Conservation (phyloP, 1,140 invertebrate genomes). For the Tetramorium simillimum region DNA sequence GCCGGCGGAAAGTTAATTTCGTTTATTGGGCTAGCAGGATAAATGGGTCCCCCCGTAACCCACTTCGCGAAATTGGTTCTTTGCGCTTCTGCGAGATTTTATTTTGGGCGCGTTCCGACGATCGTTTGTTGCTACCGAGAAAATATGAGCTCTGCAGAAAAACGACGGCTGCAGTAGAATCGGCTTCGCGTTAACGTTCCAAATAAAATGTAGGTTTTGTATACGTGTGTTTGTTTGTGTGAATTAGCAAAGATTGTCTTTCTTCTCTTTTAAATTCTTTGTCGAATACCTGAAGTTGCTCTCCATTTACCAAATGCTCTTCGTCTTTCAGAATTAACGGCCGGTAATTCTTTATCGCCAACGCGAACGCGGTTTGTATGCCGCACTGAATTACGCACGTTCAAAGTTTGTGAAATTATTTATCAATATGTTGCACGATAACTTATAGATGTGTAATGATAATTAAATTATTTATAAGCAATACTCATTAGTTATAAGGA, state of each 20-base stretch:
- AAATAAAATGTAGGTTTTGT: slow-evolving; percentile 2
- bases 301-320: not conserved
- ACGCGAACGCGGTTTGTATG: not conserved
- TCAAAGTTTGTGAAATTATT: slow-evolving; percentile 8
- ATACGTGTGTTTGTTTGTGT: no score
- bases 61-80: slow-evolving; percentile 58
- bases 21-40: slow-evolving; percentile 63
- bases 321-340: not conserved
- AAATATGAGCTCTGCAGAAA: slow-evolving; percentile 63
- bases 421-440: not conserved
- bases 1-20: slow-evolving; percentile 74
- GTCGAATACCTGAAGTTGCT: not conserved
- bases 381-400: not conserved
- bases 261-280: not conserved
- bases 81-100: slow-evolving; percentile 68
- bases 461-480: slow-evolving; percentile 15
- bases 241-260: slow-evolving; percentile 1
- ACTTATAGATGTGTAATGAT: slow-evolving; percentile 4
- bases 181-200: not conserved
- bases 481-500: slow-evolving; percentile 11
- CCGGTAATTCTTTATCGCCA: not conserved
- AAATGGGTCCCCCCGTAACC: slow-evolving; percentile 21
- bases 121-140: slow-evolving; percentile 72
- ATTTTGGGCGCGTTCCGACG: slow-evolving; percentile 73
- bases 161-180: slow-evolving; percentile 4